A percentile compares a stretch with the other conserved stretches of the same genome.
Conservation (phyloP, 2,888 invertebrate species). For the Crossocerus cetratus region DNA sequence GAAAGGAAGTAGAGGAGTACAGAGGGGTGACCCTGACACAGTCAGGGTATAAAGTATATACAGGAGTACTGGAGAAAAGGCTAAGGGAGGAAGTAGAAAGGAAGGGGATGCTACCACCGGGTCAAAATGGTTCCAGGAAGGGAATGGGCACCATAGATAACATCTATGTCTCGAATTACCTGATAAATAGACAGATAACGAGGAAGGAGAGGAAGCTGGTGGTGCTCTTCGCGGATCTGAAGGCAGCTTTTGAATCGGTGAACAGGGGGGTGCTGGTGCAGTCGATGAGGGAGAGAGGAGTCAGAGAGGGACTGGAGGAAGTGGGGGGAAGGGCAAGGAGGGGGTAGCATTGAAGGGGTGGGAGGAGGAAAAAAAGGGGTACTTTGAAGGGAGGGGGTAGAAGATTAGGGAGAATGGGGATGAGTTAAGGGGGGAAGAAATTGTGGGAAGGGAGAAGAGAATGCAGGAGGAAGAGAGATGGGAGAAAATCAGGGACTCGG, state of each 20-base stretch:
- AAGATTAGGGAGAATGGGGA: neutral
- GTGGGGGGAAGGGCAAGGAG: too few relatives aligned
- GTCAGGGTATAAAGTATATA: conserved; percentile 31
- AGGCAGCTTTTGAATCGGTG: conserved; percentile 46
- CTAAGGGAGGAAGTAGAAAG: conserved; percentile 37
- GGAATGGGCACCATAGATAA: conserved; percentile 38
- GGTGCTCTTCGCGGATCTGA: conserved; percentile 36
- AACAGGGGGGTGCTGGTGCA: conserved; percentile 34
- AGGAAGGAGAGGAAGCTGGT: conserved; percentile 15
- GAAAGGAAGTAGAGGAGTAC: conserved; percentile 34
- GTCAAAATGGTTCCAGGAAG: conserved; percentile 44
- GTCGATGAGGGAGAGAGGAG: too few relatives aligned
- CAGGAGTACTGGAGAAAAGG: conserved; percentile 45
- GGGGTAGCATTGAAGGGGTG: too few relatives aligned
- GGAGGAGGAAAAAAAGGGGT: too few relatives aligned
- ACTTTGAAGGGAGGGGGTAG: too few relatives aligned
- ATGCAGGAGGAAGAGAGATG: neutral
- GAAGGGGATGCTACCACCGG: conserved; percentile 29
- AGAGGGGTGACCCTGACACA: conserved; percentile 49
- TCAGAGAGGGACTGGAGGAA: too few relatives aligned
- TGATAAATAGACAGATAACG: conserved; percentile 16
- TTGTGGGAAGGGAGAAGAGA: too few relatives aligned
- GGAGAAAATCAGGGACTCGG: neutral
- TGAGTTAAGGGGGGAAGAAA: neutral
- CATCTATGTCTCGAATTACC: conserved; percentile 33